phyloP scores from a whole-genome alignment of 2,888 invertebrate species.

The Liposcelis brunnea region DNA sequence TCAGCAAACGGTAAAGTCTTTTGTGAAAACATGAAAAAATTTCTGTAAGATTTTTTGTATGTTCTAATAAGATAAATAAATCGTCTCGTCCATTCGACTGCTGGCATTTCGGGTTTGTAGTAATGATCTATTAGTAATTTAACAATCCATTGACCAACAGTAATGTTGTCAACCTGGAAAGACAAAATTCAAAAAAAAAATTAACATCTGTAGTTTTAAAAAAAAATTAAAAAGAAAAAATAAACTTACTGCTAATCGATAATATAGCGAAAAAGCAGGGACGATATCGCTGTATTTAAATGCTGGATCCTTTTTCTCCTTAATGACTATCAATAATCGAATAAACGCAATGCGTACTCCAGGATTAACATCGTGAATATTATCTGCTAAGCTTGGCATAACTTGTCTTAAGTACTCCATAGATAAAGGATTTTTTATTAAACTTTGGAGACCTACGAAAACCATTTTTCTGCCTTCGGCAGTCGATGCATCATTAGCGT shows the following conservation, averaged over 20 bases:
- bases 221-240: constrained; percentile 2
- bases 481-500: constrained; percentile 15
- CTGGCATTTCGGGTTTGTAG: constrained; percentile 10
- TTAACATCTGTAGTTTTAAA: not conserved
- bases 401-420: constrained; percentile 14
- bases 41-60: constrained; percentile 15
- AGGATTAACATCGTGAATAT: constrained; percentile 19
- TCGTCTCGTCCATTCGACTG: constrained; percentile 12
- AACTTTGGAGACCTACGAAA: constrained; percentile 15
- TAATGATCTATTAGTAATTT: constrained; percentile 17
- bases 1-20: not conserved
- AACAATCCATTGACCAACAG: constrained; percentile 16
- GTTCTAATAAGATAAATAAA: constrained; percentile 16
- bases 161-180: constrained; percentile 15
- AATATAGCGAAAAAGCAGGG: constrained; percentile 16
- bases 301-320: constrained; percentile 11
- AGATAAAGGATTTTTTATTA: constrained; percentile 15
- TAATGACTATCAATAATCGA: constrained; percentile 17
- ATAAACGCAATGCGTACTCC: constrained; percentile 19
- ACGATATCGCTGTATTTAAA: constrained; percentile 16
- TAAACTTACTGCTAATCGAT: constrained; percentile 17
- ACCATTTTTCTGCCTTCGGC: constrained; percentile 17
- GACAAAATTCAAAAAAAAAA: constrained; percentile 3
- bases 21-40: constrained; percentile 17
- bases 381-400: constrained; percentile 14